Conservation (phyloP, 1,140 invertebrate species). For the Adoxophyes honmai region DNA sequence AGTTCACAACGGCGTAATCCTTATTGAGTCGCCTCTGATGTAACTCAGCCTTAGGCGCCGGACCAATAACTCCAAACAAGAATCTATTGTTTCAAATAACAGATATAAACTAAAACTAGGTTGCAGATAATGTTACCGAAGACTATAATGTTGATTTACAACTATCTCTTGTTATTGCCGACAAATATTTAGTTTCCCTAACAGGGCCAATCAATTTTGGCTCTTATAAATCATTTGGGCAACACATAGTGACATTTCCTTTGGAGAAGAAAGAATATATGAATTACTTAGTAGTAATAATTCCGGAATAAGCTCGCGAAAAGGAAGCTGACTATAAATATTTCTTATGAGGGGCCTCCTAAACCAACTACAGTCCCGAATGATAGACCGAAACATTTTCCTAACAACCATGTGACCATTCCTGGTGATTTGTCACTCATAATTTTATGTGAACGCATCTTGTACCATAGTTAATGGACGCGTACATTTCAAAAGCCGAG, state of each 20-base stretch:
- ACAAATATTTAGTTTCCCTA: constrained; percentile 39
- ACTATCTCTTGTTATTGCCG: background rate
- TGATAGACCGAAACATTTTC: no score
- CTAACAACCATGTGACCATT: no score
- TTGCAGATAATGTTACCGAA: background rate
- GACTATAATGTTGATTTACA: constrained; percentile 3
- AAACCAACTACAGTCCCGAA: no score
- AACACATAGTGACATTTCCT: constrained; percentile 34
- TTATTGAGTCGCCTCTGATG: background rate
- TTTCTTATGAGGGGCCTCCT: no score
- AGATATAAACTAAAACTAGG: constrained; percentile 12
- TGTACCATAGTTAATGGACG: no score
- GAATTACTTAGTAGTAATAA: constrained; percentile 32
- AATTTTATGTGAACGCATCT: no score
- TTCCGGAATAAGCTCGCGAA: constrained; percentile 2
- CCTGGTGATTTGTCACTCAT: no score
- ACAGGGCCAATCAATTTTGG: constrained; percentile 55
- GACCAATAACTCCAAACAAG: constrained; percentile 8
- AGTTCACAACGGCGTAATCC: background rate
- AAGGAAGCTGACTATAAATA: no score
- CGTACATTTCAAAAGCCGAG: no score
- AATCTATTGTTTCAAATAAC: constrained; percentile 15
- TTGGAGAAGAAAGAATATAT: constrained; percentile 32
- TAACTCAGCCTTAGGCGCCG: background rate
- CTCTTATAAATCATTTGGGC: constrained; percentile 60